phyloP scores from a whole-genome alignment of 1,140 invertebrate species.

The Dysdera silvatica region DNA sequence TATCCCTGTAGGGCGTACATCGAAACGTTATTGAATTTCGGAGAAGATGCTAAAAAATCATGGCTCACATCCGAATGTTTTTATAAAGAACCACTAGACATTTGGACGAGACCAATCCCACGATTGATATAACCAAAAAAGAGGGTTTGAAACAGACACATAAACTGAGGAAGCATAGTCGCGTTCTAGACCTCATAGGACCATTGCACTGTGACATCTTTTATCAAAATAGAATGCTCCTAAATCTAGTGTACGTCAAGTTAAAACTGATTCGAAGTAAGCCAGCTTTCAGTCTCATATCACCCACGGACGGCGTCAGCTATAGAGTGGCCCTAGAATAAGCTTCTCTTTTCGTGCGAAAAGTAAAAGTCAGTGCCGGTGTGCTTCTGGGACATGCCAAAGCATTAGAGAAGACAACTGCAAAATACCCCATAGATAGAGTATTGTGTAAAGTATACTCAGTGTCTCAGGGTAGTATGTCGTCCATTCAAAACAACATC shows the following conservation, averaged over 20 bases:
- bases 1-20: conserved; percentile 2
- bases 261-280: background rate
- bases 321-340: background rate
- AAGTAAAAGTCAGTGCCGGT: conserved; percentile 4
- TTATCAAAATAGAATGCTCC: background rate
- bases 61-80: no score
- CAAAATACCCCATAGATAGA: conserved; percentile 4
- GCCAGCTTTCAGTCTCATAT: background rate
- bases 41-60: no score
- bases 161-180: background rate
- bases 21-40: conserved; percentile 7
- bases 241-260: background rate
- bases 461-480: conserved; percentile 1
- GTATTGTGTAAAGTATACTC: conserved; percentile 2
- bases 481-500: conserved; percentile 7
- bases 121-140: no score
- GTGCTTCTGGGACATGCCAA: background rate
- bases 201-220: background rate
- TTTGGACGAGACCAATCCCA: no score
- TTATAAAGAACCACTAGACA: no score
- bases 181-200: background rate
- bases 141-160: no score
- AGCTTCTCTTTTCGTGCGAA: background rate
- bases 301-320: background rate
- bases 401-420: conserved; percentile 2